Base-by-base conservation (phyloP, 2,113 vertebrate genomes). In the Ornithorhynchus anatinus region DNA sequence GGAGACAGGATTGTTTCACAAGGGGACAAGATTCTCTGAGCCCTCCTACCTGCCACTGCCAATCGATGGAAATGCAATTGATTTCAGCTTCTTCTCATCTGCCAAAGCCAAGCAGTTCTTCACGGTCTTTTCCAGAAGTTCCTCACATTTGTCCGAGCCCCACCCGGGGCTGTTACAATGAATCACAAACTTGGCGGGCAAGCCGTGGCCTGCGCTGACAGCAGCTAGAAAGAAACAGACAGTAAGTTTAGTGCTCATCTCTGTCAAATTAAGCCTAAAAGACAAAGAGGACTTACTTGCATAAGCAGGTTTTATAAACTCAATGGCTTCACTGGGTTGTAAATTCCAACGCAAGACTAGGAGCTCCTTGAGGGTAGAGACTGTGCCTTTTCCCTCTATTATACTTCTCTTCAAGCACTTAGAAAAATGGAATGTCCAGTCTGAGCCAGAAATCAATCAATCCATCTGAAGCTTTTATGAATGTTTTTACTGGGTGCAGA, bases 1-100 rank as follows among this genome's bases (percentile, higher is more conserved):
- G n/a, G n/a, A n/a, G n/a, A n/a, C n/a, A n/a, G n/a, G n/a, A n/a
- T n/a, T n/a, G n/a, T n/a, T n/a, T n/a, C n/a, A 12, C 2, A 38
- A 1, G 50, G 61, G 43, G 9, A 40, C 0, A 0, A 1, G n/a
- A 31, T 44, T 33, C 57, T 47, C 6, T 20, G 6, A 15, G 13
- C 7, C n/a, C 35, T 63, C 88, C 84, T 91, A 99, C 97, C 96
- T 95, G 87, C 98, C 98, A 1, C 98, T 99, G 67, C 97, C 97
- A 54, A 99, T 99, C 27, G 98, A 99, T 25, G 98, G 98, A 78
- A 99, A 99, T 0, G 98, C 97, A 29, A 99, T 96, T 29, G 97
- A 98, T 82, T 97, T 99, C 65, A 99, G 95, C 73, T 99, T 99
- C 92, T 99, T 98, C 69, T 99, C 97, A n/a, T 99, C 98, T 3